Conservation (phyloP, 2,113 vertebrate species). For the Ptychochromis oligacanthus region DNA sequence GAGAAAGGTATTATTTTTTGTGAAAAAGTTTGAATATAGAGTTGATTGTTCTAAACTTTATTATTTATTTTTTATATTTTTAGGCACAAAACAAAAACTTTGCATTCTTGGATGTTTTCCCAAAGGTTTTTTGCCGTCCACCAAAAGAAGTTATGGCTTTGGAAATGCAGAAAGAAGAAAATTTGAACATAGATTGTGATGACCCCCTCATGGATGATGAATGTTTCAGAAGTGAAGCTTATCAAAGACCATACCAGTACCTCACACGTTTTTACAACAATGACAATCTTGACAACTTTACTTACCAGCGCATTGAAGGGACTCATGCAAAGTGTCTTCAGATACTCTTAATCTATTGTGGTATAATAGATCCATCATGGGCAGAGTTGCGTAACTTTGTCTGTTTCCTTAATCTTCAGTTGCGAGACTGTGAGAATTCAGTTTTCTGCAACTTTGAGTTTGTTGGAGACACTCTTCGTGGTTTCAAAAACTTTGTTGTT, state of each 20-base stretch:
- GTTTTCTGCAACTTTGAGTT: conserved; percentile 81
- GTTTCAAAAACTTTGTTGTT: conserved; percentile 91
- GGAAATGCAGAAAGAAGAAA: conserved; percentile 54
- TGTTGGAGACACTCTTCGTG: conserved; percentile 80
- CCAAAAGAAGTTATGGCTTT: conserved; percentile 86
- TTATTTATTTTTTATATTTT: not conserved
- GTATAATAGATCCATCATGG: conserved; percentile 88
- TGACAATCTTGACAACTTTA: conserved; percentile 77
- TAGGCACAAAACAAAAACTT: not conserved
- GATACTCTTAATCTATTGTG: conserved; percentile 84
- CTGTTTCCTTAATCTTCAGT: conserved; percentile 85
- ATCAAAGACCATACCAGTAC: conserved; percentile 91
- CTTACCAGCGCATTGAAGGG: conserved; percentile 78
- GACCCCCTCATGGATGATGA: conserved; percentile 83
- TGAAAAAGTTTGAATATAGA: too few relatives aligned
- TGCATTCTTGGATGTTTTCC: conserved; percentile 57
- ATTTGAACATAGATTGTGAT: not conserved
- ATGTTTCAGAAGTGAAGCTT: conserved; percentile 85
- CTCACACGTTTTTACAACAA: conserved; percentile 77
- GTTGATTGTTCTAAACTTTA: not conserved
- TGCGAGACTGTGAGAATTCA: conserved; percentile 86
- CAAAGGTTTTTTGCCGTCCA: conserved; percentile 83
- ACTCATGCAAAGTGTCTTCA: conserved; percentile 84
- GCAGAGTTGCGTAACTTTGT: conserved; percentile 87
- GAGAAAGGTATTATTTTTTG: too few relatives aligned